Evolutionary conservation across 92 coral and sea anemone species (phyloP).

Genomic region (Palythoa grandis): DNA sequence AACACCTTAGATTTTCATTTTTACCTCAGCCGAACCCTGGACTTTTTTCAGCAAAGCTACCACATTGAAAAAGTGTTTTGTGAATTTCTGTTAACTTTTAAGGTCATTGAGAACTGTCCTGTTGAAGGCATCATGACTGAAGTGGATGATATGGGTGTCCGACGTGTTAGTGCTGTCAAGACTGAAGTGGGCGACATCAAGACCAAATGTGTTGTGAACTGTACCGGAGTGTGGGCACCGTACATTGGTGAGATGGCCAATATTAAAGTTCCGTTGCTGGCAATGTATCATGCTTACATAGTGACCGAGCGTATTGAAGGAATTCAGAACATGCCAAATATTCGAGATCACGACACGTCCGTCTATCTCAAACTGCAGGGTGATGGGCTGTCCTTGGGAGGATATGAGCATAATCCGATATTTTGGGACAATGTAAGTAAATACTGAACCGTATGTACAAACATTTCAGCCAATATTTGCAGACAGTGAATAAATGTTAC

Average conservation of each 20-base stretch:
- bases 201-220: constrained; percentile 84
- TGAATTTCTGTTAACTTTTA: background rate
- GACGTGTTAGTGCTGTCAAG: constrained; percentile 82
- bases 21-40: no score
- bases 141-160: constrained; percentile 88
- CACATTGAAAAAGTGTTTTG: background rate
- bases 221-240: constrained; percentile 98
- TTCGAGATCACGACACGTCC: constrained; percentile 96
- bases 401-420: constrained; percentile 91
- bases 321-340: constrained; percentile 94
- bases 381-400: constrained; percentile 96
- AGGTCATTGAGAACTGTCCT: constrained; percentile 92
- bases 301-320: constrained; percentile 98
- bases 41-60: background rate
- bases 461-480: background rate
- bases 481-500: background rate
- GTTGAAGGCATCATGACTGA: constrained; percentile 90
- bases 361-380: constrained; percentile 96
- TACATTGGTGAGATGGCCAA: constrained; percentile 84
- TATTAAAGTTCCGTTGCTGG: constrained; percentile 87
- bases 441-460: background rate
- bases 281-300: constrained; percentile 95
- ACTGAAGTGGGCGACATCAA: constrained; percentile 85
- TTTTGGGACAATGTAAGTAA: constrained; percentile 93
- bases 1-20: no score